These are phyloP conservation scores for Sinosuthora webbiana DNA, from an alignment of 2,113 vertebrate species.

Conservation along the genomic window DNA sequence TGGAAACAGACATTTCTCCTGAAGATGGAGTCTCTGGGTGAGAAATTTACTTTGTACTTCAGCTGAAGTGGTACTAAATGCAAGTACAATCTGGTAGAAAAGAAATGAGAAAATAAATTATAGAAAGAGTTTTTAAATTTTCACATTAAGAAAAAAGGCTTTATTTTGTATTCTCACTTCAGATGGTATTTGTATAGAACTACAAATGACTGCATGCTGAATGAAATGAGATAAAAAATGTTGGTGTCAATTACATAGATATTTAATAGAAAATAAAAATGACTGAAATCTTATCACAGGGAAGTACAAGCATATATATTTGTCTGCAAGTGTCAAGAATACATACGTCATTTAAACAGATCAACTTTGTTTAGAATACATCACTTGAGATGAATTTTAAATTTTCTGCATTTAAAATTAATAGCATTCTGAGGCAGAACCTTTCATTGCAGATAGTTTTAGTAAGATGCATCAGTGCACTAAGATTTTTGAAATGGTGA, in stretches of 20 bases:
- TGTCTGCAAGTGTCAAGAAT: neutral
- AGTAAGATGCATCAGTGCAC: conserved; percentile 27
- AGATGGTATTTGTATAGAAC: neutral
- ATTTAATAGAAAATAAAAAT: conserved; percentile 45
- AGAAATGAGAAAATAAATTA: conserved; percentile 33
- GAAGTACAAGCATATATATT: neutral
- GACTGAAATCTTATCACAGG: neutral
- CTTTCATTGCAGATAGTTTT: conserved; percentile 7
- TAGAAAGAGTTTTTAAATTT: conserved; percentile 8
- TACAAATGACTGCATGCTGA: neutral
- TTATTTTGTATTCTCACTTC: conserved; percentile 26
- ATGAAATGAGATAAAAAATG: neutral
- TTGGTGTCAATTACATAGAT: neutral
- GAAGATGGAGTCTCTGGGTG: conserved; percentile 39
- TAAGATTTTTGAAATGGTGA: conserved; percentile 12
- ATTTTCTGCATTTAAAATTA: neutral
- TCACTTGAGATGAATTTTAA: neutral
- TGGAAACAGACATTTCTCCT: conserved; percentile 17
- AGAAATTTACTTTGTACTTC: conserved; percentile 37
- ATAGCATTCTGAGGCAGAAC: neutral
- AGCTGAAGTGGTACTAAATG: conserved; percentile 34
- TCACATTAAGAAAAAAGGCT: conserved; percentile 20
- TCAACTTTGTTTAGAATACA: neutral
- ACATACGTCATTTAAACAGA: neutral
- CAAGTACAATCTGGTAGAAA: conserved; percentile 21